Conservation (phyloP, 2,888 invertebrate genomes). For the Tetropium fuscum region DNA sequence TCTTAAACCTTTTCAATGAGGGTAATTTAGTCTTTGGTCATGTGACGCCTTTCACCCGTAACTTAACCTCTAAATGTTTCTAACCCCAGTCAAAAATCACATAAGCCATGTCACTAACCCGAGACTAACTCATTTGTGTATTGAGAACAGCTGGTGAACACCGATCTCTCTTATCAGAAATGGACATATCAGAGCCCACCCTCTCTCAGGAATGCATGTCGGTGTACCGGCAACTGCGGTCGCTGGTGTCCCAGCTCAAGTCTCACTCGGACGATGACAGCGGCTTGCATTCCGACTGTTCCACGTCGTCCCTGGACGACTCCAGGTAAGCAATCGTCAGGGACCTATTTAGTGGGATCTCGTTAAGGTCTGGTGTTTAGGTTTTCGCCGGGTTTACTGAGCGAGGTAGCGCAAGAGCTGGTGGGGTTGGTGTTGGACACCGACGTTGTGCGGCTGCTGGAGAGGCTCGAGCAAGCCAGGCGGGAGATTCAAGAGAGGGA, state of each 20-base stretch:
- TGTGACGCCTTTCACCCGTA: too few relatives aligned
- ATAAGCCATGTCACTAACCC: slow-evolving; percentile 22
- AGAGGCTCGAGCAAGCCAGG: slow-evolving; percentile 82
- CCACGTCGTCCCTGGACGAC: slow-evolving; percentile 73
- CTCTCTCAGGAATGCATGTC: slow-evolving; percentile 74
- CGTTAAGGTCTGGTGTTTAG: slow-evolving; percentile 11
- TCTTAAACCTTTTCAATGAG: too few relatives aligned
- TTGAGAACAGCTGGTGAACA: slow-evolving; percentile 52
- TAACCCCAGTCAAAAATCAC: background rate
- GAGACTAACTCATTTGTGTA: slow-evolving; percentile 16
- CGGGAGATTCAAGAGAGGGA: slow-evolving; percentile 82
- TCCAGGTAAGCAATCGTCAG: slow-evolving; percentile 49
- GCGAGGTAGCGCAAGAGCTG: slow-evolving; percentile 81
- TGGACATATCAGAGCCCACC: slow-evolving; percentile 80
- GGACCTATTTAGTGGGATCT: background rate
- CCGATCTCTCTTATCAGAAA: slow-evolving; percentile 89
- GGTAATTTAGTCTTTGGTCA: too few relatives aligned
- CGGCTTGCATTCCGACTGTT: slow-evolving; percentile 78
- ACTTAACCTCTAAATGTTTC: background rate
- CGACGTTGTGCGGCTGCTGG: slow-evolving; percentile 78
- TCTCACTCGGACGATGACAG: slow-evolving; percentile 84
- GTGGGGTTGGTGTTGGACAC: slow-evolving; percentile 79
- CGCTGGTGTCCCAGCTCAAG: slow-evolving; percentile 80
- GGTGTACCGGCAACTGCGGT: slow-evolving; percentile 79
- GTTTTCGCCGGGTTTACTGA: slow-evolving; percentile 64